Evolutionary conservation across 1,140 invertebrate species (phyloP).

Genomic region (Cyrtorhinus lividipennis): DNA sequence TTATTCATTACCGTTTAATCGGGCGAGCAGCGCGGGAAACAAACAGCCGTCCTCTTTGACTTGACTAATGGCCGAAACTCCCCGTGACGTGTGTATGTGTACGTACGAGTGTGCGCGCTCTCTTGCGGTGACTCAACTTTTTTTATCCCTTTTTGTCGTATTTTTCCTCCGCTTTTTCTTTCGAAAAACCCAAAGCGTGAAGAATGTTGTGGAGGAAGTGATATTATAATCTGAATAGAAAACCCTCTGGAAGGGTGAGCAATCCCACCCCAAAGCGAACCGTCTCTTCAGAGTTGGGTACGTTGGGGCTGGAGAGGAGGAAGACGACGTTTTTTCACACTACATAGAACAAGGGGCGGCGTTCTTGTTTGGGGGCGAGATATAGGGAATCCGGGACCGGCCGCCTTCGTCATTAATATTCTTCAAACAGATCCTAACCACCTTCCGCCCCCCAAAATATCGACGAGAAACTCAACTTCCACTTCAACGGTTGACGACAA

Average conservation of each 20-base stretch:
- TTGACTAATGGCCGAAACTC: not conserved
- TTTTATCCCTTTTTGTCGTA: not conserved
- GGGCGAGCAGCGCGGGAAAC: not conserved
- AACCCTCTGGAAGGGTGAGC: no score
- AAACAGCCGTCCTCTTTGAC: not conserved
- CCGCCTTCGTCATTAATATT: conserved; percentile 6
- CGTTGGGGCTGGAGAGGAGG: not conserved
- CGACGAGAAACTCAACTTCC: no score
- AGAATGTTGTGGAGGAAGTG: conserved; percentile 8
- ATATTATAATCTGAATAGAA: conserved; percentile 9
- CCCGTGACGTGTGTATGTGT: not conserved
- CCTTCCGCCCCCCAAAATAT: no score
- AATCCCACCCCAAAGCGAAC: no score
- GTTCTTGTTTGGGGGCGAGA: not conserved
- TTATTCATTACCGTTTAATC: conserved; percentile 7
- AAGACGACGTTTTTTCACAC: conserved; percentile 8
- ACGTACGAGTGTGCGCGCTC: no score
- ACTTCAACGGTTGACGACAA: no score
- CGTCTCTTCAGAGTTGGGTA: not conserved
- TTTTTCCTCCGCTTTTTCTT: no score
- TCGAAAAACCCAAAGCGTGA: not conserved
- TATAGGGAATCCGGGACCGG: not conserved
- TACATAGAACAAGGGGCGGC: conserved; percentile 6
- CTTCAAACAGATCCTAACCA: conserved; percentile 8
- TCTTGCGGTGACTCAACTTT: conserved; percentile 1